phyloP scores from a whole-genome alignment of 2,888 invertebrate genomes.

The Pseudococcus longispinus region DNA sequence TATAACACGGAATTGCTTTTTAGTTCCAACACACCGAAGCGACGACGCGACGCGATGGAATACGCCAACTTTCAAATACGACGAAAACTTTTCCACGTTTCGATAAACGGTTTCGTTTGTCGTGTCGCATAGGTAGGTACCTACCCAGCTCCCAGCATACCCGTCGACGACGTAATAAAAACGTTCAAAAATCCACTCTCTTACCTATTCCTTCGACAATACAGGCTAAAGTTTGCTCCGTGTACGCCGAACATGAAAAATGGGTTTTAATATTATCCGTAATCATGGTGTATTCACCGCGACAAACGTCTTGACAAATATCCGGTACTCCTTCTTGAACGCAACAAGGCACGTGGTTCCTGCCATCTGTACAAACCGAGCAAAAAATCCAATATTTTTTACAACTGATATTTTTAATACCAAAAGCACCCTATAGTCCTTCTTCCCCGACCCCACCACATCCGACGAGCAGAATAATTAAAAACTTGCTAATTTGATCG shows the following conservation, averaged over 20 bases:
- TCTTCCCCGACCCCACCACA: background rate
- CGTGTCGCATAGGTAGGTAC: no score
- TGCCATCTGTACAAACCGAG: conserved; percentile 70
- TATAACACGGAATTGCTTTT: conserved; percentile 62
- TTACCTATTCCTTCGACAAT: conserved; percentile 80
- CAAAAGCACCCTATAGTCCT: background rate
- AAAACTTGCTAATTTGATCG: background rate
- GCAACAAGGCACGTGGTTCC: conserved; percentile 86
- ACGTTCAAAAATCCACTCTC: conserved; percentile 56
- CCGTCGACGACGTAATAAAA: background rate
- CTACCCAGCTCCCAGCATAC: no score
- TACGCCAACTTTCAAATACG: background rate
- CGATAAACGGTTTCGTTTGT: conserved; percentile 27
- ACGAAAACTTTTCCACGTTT: background rate
- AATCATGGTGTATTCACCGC: conserved; percentile 84
- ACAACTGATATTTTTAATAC: background rate
- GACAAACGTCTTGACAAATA: conserved; percentile 84
- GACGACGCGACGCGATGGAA: background rate
- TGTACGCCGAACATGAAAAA: conserved; percentile 83
- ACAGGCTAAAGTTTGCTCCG: conserved; percentile 81
- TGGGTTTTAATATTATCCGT: conserved; percentile 84
- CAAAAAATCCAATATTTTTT: background rate
- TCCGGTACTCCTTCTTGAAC: conserved; percentile 81
- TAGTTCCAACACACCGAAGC: background rate
- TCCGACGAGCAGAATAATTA: background rate